Conservation (phyloP, 2,113 vertebrate genomes). For the Hippopotamus amphibius region DNA sequence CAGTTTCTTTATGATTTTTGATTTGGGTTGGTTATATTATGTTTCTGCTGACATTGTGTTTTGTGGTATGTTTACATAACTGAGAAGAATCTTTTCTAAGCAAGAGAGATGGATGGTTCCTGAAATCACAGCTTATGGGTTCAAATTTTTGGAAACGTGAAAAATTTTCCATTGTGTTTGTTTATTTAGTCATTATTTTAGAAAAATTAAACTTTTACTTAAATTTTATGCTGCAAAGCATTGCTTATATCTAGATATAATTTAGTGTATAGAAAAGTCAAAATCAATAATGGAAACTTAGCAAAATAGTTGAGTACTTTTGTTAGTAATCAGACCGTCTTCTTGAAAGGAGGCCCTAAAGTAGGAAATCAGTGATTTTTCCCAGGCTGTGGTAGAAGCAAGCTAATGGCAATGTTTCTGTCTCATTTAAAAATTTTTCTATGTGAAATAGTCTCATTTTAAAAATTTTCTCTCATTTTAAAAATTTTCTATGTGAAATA, state of each 20-base stretch:
- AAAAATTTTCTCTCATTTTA: neutral
- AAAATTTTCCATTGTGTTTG: neutral
- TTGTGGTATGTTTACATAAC: conserved; percentile 22
- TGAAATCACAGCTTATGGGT: neutral
- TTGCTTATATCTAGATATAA: conserved; percentile 36
- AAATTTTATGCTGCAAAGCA: neutral
- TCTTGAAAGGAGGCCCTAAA: neutral
- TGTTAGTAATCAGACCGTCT: neutral
- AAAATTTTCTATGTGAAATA: neutral
- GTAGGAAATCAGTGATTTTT: conserved; percentile 27
- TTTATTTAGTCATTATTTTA: conserved; percentile 21
- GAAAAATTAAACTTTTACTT: conserved; percentile 6
- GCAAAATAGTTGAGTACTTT: neutral
- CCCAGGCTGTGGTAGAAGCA: neutral
- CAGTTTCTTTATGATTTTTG: neutral
- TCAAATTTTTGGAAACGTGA: neutral
- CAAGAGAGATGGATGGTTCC: neutral
- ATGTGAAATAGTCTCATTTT: neutral
- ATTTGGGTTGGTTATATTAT: neutral
- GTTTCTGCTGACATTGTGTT: conserved; percentile 47
- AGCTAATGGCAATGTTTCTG: neutral
- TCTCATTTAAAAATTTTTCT: neutral
- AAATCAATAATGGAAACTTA: conserved; percentile 2
- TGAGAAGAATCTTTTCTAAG: neutral
- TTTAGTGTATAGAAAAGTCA: neutral